Evolutionary conservation across 2,113 vertebrate species (phyloP).

Genomic region (Trinectes maculatus): DNA sequence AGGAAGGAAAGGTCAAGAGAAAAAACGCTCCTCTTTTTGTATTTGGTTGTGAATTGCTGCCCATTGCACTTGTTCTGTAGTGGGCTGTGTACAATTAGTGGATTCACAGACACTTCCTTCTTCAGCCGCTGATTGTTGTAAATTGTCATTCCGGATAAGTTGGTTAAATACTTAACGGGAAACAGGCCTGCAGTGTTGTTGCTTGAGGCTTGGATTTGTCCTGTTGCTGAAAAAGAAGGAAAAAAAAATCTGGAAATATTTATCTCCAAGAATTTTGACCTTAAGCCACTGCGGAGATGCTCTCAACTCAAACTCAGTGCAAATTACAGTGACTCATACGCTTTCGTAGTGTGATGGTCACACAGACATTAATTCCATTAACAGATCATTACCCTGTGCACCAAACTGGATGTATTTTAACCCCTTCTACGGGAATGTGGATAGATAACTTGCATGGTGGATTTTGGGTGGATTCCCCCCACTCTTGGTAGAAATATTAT

Average conservation of each 20-base stretch:
- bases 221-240: not conserved
- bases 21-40: constrained; percentile 31
- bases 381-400: too few relatives aligned
- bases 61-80: constrained; percentile 52
- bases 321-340: not conserved
- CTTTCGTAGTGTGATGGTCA: not conserved
- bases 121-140: constrained; percentile 28
- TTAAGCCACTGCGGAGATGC: not conserved
- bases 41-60: constrained; percentile 53
- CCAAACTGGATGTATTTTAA: too few relatives aligned
- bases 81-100: constrained; percentile 42
- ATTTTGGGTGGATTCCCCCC: too few relatives aligned
- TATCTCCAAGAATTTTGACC: not conserved
- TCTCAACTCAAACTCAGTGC: not conserved
- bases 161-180: constrained; percentile 24
- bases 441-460: too few relatives aligned
- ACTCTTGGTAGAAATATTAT: too few relatives aligned
- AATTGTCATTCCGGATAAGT: constrained; percentile 38
- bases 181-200: not conserved
- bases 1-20: constrained; percentile 38
- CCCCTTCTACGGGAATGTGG: too few relatives aligned
- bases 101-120: constrained; percentile 36
- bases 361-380: too few relatives aligned
- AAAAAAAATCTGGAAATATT: constrained; percentile 5
- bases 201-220: not conserved